phyloP scores from a whole-genome alignment of 2,797 vertebrate genomes.

The Scolopax rusticola region DNA sequence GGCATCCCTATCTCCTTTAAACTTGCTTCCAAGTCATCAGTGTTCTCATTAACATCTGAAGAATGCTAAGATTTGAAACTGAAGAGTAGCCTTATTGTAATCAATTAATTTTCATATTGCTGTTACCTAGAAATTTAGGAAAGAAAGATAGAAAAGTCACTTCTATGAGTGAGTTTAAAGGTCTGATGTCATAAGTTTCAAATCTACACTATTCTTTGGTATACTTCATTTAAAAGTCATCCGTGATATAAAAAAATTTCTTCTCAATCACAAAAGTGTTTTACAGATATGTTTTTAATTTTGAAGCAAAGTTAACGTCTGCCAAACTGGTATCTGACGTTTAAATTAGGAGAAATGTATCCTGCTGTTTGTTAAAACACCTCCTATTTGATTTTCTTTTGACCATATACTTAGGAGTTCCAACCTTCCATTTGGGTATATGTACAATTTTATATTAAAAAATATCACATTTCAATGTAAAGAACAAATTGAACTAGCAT shows the following conservation, averaged over 20 bases:
- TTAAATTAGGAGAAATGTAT: not conserved
- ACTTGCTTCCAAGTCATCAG: not conserved
- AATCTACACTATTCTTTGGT: not conserved
- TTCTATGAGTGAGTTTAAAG: not conserved
- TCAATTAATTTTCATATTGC: not conserved
- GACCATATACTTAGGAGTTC: not conserved
- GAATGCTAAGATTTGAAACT: not conserved
- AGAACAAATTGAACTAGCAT: not conserved
- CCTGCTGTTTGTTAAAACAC: not conserved
- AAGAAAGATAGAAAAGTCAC: not conserved
- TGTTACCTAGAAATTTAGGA: not conserved
- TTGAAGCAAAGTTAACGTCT: not conserved
- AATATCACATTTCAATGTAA: not conserved
- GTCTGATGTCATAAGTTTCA: not conserved
- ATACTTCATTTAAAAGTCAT: not conserved
- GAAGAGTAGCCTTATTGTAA: not conserved
- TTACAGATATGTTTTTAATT: not conserved
- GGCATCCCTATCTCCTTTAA: not conserved
- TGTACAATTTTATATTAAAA: not conserved
- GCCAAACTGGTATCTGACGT: not conserved
- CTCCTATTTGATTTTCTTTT: not conserved
- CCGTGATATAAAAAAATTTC: not conserved
- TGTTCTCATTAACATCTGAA: not conserved
- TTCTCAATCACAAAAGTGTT: not conserved
- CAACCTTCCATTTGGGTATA: not conserved